Base-by-base conservation (phyloP, 1,140 invertebrate species). In the Drosophila varians region DNA sequence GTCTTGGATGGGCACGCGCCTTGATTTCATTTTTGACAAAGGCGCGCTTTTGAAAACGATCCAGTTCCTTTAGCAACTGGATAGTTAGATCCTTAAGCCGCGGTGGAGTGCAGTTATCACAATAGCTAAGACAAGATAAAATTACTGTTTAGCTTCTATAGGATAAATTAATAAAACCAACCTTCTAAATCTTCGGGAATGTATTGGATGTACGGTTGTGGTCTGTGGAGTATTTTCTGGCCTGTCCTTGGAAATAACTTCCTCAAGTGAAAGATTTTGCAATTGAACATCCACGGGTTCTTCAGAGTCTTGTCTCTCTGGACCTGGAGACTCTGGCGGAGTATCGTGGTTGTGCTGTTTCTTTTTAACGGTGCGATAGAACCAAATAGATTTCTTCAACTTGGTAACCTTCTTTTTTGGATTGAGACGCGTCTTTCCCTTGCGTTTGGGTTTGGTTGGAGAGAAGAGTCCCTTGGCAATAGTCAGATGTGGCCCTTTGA, bases 1-100 rank as follows among this genome's bases (percentile, higher is more conserved):
- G 90, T 38, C 94, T 90, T 25, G 93, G 72, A 73, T 93, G 94
- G 1, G 89, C 90, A 11, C 86, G 82, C 19, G 93, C 93, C 84
- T 94, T 94, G 1, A 93, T 91, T 23, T 93, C 93, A 71, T 94
- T 94, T 55, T 92, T 92, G 31, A 92, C 91, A 77, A 93, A 93
- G 16, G 93, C 90, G 6, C 93, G 90, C 52, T 94, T 93, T 79
- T 95, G 94, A 72, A 94, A 94, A 5, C 92, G 86, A 53, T 93
- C 91, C 9, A 95, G 83, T 62, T 94, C 92, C 55, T 92, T 91
- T 2, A 95, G 57, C 7, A 95, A 21, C 16, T 78, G 48, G 14
- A 57, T 74, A 7, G 60, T 57, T 8, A 90, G 28, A 40, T 87
- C 26, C 18, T 66, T 72, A 0, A 91, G 69, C 0, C 57, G 48